These are phyloP conservation scores for Dreissena rostriformis DNA, from an alignment of 1,140 invertebrate genomes.

Conservation along the genomic window DNA sequence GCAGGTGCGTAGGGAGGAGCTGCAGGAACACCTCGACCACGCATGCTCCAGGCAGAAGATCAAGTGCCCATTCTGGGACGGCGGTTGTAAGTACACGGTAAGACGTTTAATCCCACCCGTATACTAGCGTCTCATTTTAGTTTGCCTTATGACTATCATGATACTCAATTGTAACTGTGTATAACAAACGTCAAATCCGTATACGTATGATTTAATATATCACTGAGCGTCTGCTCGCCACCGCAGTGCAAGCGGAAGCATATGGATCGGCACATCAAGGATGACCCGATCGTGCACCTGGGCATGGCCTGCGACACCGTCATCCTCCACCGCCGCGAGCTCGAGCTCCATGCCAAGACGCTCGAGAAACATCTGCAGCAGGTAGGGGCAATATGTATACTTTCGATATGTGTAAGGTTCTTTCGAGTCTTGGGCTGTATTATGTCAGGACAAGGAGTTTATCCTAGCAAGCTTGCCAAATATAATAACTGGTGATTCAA, in stretches of 20 bases:
- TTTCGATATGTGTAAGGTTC: too few species aligned
- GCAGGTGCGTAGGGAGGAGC: constrained; percentile 90
- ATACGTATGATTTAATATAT: too few species aligned
- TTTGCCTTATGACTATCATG: too few species aligned
- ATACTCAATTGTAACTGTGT: too few species aligned
- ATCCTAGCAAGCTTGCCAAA: too few species aligned
- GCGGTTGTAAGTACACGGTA: constrained; percentile 95
- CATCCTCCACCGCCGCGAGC: constrained; percentile 61
- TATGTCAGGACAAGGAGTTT: too few species aligned
- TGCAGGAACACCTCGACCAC: constrained; percentile 89
- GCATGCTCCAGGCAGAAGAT: constrained; percentile 91
- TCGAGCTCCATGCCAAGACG: constrained; percentile 59
- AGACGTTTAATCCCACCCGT: constrained; percentile 13
- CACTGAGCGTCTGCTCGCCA: too few species aligned
- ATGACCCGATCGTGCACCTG: constrained; percentile 90
- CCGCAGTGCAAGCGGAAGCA: constrained; percentile 77
- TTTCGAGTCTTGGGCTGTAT: too few species aligned
- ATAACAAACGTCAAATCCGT: too few species aligned
- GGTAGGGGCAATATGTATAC: background rate
- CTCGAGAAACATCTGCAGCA: constrained; percentile 44
- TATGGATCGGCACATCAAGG: constrained; percentile 92
- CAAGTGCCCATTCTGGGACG: constrained; percentile 93
- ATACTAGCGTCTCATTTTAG: too few species aligned
- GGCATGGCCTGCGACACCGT: constrained; percentile 88
- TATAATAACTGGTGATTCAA: too few species aligned